Conservation (phyloP, 2,797 vertebrate species). For the Sparidentex hasta region DNA sequence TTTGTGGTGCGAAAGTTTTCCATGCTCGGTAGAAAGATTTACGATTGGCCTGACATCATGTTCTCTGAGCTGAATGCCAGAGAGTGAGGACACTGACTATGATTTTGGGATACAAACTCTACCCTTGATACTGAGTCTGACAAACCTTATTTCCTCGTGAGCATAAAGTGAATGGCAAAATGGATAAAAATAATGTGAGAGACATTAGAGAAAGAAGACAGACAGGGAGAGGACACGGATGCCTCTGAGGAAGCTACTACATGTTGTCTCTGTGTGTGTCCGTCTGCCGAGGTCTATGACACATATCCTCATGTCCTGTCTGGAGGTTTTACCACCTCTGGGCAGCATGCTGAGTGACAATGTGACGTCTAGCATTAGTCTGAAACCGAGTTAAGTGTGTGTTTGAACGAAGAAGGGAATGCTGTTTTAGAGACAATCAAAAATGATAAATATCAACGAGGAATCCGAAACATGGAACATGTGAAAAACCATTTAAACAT, state of each 20-base stretch:
- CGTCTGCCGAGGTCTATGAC: constrained; percentile 48
- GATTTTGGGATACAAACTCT: constrained; percentile 17
- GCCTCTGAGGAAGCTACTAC: constrained; percentile 49
- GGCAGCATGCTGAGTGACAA: constrained; percentile 38
- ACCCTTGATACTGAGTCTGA: constrained; percentile 5
- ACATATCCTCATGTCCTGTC: constrained; percentile 32
- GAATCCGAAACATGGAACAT: not conserved
- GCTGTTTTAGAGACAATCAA: not conserved
- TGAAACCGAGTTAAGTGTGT: constrained; percentile 9
- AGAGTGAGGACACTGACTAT: not conserved
- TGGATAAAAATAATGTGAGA: constrained; percentile 2
- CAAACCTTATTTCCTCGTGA: constrained; percentile 35
- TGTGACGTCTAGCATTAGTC: constrained; percentile 29
- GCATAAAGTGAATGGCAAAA: constrained; percentile 9
- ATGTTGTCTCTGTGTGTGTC: constrained; percentile 36
- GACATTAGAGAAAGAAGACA: constrained; percentile 29
- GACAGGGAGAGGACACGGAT: constrained; percentile 52
- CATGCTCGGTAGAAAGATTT: not conserved
- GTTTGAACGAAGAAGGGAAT: not conserved
- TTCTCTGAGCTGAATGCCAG: constrained; percentile 6
- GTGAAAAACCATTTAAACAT: constrained; percentile 2
- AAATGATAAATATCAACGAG: not conserved
- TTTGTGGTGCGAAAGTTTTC: constrained; percentile 7
- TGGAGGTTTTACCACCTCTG: constrained; percentile 33
- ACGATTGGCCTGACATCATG: constrained; percentile 15